phyloP scores from a whole-genome alignment of 2,113 vertebrate species.

The Hiodon alosoides region DNA sequence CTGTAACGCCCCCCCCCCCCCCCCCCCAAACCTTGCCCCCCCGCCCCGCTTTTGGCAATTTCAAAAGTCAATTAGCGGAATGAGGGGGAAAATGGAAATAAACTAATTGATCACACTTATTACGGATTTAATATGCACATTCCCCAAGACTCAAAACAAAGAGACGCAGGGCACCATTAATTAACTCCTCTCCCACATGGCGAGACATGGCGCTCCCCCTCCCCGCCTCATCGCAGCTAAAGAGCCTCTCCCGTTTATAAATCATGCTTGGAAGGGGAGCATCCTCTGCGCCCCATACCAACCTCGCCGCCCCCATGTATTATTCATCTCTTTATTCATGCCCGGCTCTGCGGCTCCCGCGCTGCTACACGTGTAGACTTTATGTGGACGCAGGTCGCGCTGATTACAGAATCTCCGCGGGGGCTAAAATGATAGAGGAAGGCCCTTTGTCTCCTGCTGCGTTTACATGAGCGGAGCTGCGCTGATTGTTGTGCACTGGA shows the following conservation, averaged over 20 bases:
- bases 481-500: no score
- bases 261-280: constrained; percentile 18
- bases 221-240: constrained; percentile 37
- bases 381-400: neutral
- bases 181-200: constrained; percentile 56
- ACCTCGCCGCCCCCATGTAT: constrained; percentile 30
- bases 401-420: constrained; percentile 12
- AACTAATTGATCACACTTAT: constrained; percentile 53
- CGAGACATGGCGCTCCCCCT: constrained; percentile 39
- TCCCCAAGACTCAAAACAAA: constrained; percentile 46
- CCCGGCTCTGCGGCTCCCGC: constrained; percentile 13
- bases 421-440: constrained; percentile 14
- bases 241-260: constrained; percentile 33
- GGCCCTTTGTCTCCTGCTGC: neutral
- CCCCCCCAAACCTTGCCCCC: neutral
- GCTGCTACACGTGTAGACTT: constrained; percentile 21
- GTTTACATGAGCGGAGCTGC: no score
- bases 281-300: neutral
- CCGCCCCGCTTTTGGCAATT: no score
- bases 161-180: constrained; percentile 51
- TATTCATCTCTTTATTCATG: constrained; percentile 42
- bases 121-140: constrained; percentile 54
- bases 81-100: constrained; percentile 50
- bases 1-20: no score
- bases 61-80: constrained; percentile 24